Evolutionary conservation across 2,888 invertebrate genomes (phyloP).

Genomic region (Amorpha juglandis): DNA sequence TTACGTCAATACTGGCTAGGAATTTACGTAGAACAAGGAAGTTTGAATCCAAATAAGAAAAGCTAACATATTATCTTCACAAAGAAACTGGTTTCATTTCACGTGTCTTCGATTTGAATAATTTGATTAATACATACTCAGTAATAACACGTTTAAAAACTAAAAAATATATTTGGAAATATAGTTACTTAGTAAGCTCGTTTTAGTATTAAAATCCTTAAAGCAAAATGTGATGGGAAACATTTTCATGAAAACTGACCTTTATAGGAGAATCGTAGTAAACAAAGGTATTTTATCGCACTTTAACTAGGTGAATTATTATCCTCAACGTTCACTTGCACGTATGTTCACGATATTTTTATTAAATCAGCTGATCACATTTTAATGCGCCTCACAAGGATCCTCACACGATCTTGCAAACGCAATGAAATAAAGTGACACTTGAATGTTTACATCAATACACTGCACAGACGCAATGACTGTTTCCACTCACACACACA

Average conservation of each 20-base stretch:
- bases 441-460: constrained; percentile 80
- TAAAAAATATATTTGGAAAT: not conserved
- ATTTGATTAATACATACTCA: no score
- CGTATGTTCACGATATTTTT: constrained; percentile 44
- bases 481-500: constrained; percentile 61
- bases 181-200: no score
- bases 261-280: constrained; percentile 26
- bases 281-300: constrained; percentile 44
- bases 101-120: not conserved
- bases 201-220: no score
- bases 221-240: not conserved
- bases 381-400: constrained; percentile 56
- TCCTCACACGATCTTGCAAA: constrained; percentile 66
- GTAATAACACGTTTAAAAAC: no score
- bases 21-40: not conserved
- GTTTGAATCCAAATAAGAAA: not conserved
- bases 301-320: constrained; percentile 39
- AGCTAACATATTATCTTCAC: not conserved
- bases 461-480: constrained; percentile 63
- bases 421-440: constrained; percentile 77
- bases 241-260: constrained; percentile 28
- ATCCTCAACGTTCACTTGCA: constrained; percentile 37
- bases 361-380: constrained; percentile 72
- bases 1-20: no score
- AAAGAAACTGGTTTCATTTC: constrained; percentile 13